Base-by-base conservation (phyloP, 2,797 vertebrate genomes). In the Hippoglossus hippoglossus region DNA sequence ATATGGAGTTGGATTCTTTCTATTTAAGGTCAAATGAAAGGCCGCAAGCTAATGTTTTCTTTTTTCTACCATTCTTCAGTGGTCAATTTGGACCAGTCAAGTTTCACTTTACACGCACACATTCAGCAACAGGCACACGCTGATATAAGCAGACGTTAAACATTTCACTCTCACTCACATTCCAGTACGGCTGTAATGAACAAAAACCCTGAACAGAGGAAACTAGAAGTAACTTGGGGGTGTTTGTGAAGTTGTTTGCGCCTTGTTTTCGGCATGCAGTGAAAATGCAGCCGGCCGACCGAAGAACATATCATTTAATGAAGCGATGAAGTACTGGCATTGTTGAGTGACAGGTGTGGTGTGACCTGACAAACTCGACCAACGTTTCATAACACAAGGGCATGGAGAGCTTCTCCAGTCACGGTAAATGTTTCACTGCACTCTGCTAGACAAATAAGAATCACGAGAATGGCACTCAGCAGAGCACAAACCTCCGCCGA, bases 291-390 rank as follows among this genome's bases (percentile, higher is more conserved):
- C 8, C 11, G 3, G 22, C 50, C 22, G 5, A 52, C 21, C 2
- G n/a, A 24, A 24, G 22, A 52, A 13, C 10, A 22, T 26, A 28
- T 54, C 1, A 28, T 18, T 54, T 54, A 54, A 77, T 73, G n/a
- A 53, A 73, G 52, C 6, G 1, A 54, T 36, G 58, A 67, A 62
- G 68, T 58, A 10, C 18, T 16, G 47, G 51, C 6, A 70, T 82
- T 87, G 76, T 79, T 84, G 41, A 16, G 22, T 61, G 53, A 71
- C 28, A 70, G 81, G 74, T 71, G 46, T 47, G 46, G 18, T 44
- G 73, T 1, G 41, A 67, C 65, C 50, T 1, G 60, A 72, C 50
- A 73, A 74, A 83, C 73, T 51, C 1, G 1, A 74, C 63, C 50
- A 52, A 19, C 52, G 26, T 56, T 70, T 60, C 12, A 0, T 24